These are phyloP conservation scores for Thaumatotibia leucotreta DNA, from an alignment of 1,140 invertebrate species.

Conservation along the genomic window DNA sequence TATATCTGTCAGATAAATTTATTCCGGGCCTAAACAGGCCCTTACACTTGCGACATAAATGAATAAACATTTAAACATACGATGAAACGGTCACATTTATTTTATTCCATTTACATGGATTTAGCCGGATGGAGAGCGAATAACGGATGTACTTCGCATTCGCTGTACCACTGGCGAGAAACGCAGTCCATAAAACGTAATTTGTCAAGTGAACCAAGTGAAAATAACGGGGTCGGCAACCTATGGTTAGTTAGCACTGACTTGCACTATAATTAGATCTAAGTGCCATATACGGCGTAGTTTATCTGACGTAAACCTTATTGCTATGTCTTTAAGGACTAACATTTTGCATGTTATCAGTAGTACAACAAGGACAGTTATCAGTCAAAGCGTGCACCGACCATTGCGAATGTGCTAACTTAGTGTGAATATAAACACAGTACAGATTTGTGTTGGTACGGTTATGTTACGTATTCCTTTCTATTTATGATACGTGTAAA, in stretches of 20 bases:
- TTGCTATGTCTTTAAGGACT: neutral
- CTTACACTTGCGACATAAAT: no score
- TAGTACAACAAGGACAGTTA: neutral
- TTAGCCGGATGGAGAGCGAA: neutral
- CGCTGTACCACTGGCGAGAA: neutral
- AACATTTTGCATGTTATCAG: neutral
- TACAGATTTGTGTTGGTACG: neutral
- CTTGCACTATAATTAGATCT: neutral
- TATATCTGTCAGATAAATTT: no score
- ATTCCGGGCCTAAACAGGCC: no score
- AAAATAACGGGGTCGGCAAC: neutral
- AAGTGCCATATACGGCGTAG: neutral
- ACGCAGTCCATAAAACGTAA: neutral
- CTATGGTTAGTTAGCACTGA: neutral
- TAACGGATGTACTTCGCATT: neutral
- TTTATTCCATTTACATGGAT: no score
- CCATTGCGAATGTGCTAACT: slow-evolving; percentile 4
- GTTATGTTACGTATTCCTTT: neutral
- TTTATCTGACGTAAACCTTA: neutral
- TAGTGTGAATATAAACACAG: neutral
- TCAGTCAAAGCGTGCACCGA: neutral
- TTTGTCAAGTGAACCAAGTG: neutral
- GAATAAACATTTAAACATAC: no score
- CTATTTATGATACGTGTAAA: no score
- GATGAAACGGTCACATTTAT: no score